Conservation (phyloP, 2,888 invertebrate genomes). For the Linnaemya vulpina region DNA sequence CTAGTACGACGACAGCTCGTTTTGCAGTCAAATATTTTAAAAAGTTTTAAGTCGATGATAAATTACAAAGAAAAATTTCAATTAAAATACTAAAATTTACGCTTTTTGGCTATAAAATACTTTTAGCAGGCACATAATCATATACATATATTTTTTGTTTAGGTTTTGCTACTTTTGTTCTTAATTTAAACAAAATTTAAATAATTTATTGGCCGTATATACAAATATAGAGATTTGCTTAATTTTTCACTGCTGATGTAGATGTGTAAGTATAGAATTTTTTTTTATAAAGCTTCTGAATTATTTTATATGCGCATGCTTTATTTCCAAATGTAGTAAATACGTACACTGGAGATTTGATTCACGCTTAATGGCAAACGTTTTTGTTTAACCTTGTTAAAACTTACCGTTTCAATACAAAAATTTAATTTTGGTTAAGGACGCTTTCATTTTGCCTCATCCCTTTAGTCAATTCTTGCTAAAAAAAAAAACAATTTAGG, state of each 20-base stretch:
- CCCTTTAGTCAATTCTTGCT: not conserved
- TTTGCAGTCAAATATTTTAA: too few species aligned
- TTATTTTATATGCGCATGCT: conserved; percentile 65
- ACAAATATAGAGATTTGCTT: not conserved
- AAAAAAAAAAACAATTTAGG: not conserved
- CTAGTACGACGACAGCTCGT: too few species aligned
- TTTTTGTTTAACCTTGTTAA: conserved; percentile 54
- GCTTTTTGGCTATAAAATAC: too few species aligned
- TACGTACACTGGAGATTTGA: conserved; percentile 49
- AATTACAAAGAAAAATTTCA: too few species aligned
- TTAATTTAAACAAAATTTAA: too few species aligned
- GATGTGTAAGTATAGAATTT: not conserved
- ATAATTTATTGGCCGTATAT: conserved; percentile 31
- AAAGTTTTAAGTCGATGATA: too few species aligned
- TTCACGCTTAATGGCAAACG: conserved; percentile 32
- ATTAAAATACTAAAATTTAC: too few species aligned
- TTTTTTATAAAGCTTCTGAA: conserved; percentile 47
- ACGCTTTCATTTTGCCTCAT: not conserved
- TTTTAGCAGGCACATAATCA: too few species aligned
- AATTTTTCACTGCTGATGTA: not conserved
- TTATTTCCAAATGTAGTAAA: conserved; percentile 32
- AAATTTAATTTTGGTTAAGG: not conserved
- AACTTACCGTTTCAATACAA: conserved; percentile 37
- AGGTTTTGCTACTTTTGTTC: not conserved
- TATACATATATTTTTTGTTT: not conserved